These are phyloP conservation scores for Odocoileus virginianus DNA, from an alignment of 2,113 vertebrate species.

Conservation along the genomic window DNA sequence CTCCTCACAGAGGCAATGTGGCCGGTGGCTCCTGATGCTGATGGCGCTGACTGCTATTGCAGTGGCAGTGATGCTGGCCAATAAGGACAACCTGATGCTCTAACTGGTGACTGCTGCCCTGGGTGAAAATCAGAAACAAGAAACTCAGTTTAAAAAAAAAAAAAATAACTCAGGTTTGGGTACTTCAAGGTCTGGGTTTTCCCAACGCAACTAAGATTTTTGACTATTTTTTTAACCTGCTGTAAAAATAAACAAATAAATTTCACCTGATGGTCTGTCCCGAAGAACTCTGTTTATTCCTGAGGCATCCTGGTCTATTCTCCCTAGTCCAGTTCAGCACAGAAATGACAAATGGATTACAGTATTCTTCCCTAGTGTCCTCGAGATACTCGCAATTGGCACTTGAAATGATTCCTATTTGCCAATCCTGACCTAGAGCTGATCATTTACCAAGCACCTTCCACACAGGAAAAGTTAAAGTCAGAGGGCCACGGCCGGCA, in stretches of 20 bases:
- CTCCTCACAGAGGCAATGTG: conserved; percentile 63
- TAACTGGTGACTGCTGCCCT: background rate
- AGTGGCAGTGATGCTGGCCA: conserved; percentile 69
- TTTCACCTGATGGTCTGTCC: background rate
- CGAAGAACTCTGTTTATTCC: background rate
- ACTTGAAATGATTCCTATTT: background rate
- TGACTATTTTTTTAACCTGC: background rate
- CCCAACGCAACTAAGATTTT: background rate
- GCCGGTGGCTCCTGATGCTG: conserved; percentile 76
- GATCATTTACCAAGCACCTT: background rate
- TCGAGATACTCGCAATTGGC: background rate
- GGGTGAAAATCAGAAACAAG: background rate
- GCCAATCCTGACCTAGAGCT: background rate
- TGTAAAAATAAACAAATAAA: conserved; percentile 47
- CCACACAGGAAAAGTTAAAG: background rate
- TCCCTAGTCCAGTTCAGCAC: background rate
- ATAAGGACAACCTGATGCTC: conserved; percentile 55
- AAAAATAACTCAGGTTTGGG: background rate
- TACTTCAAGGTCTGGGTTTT: background rate
- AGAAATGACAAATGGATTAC: background rate
- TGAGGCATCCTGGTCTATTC: background rate
- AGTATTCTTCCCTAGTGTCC: background rate
- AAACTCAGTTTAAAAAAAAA: background rate
- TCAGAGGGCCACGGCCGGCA: conserved; percentile 88
- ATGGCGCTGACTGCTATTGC: conserved; percentile 63